These are phyloP conservation scores for Sinonovacula constricta DNA, from an alignment of 1,140 invertebrate genomes.

Conservation along the genomic window DNA sequence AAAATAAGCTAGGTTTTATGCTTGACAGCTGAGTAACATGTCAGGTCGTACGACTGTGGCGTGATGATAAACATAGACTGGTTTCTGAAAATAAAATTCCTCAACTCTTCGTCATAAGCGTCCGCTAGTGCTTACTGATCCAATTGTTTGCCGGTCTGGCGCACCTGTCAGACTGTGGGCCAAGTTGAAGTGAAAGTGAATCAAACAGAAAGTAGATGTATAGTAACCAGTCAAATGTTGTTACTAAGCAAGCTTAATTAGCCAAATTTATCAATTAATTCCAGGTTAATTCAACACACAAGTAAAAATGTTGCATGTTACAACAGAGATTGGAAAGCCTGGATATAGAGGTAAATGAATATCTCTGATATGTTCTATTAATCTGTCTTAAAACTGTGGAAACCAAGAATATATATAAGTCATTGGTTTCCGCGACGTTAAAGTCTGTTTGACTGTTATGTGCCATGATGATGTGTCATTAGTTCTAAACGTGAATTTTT, in stretches of 20 bases:
- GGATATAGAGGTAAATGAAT: conserved; percentile 53
- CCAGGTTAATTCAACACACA: too few species aligned
- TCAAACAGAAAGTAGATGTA: not conserved
- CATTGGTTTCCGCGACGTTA: too few species aligned
- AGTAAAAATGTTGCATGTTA: conserved; percentile 48
- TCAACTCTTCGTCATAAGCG: conserved; percentile 8
- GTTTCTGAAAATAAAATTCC: too few species aligned
- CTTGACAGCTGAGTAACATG: too few species aligned
- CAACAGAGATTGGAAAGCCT: conserved; percentile 54
- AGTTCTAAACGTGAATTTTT: too few species aligned
- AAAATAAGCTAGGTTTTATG: too few species aligned
- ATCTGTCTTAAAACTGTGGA: too few species aligned
- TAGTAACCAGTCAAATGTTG: conserved; percentile 13
- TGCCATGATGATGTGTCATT: too few species aligned
- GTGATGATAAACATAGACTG: conserved; percentile 34
- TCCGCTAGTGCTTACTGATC: not conserved
- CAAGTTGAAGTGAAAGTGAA: not conserved
- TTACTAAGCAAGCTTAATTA: conserved; percentile 42
- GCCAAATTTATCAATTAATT: too few species aligned
- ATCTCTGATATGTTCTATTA: too few species aligned
- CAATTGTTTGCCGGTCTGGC: not conserved
- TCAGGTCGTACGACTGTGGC: conserved; percentile 43
- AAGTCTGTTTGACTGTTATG: too few species aligned
- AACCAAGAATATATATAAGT: too few species aligned
- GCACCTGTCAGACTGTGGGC: conserved; percentile 40